Evolutionary conservation across 1,140 invertebrate species (phyloP).

Genomic region (Dendrolimus kikuchii): DNA sequence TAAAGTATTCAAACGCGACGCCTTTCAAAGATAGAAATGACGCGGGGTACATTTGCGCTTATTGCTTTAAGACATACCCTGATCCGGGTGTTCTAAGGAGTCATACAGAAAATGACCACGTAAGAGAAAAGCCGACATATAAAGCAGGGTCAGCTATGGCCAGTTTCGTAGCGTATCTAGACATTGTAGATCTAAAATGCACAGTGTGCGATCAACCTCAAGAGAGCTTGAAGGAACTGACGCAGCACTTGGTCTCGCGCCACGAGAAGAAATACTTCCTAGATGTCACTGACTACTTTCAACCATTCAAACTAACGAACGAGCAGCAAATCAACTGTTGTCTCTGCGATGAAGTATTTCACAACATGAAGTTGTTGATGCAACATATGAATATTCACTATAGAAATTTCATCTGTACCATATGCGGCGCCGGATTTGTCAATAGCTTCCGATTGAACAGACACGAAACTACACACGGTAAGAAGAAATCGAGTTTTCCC

Average conservation of each 20-base stretch:
- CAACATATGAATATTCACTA: conserved; percentile 64
- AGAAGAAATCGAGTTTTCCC: conserved; percentile 49
- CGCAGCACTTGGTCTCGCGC: conserved; percentile 44
- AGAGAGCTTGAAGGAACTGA: conserved; percentile 34
- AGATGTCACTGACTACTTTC: conserved; percentile 52
- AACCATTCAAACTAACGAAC: conserved; percentile 50
- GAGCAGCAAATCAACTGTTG: conserved; percentile 56
- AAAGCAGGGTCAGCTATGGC: conserved; percentile 50
- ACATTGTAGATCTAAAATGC: conserved; percentile 59
- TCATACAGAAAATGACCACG: conserved; percentile 49
- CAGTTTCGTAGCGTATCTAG: conserved; percentile 54
- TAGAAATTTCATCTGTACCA: conserved; percentile 58
- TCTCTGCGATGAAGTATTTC: conserved; percentile 45
- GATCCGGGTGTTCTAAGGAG: conserved; percentile 37
- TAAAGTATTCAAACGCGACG: conserved; percentile 55
- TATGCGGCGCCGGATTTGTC: conserved; percentile 55
- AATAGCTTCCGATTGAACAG: conserved; percentile 53
- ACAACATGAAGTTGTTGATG: conserved; percentile 61
- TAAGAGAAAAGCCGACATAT: conserved; percentile 47
- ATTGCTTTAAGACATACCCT: conserved; percentile 53
- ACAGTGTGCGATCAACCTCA: conserved; percentile 40
- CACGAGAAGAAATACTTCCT: conserved; percentile 55
- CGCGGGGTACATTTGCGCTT: conserved; percentile 56
- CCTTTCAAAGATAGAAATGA: conserved; percentile 63
- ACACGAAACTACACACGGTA: conserved; percentile 52